Evolutionary conservation across 1,140 invertebrate genomes (phyloP).

Genomic region (Cryptotermes secundus): DNA sequence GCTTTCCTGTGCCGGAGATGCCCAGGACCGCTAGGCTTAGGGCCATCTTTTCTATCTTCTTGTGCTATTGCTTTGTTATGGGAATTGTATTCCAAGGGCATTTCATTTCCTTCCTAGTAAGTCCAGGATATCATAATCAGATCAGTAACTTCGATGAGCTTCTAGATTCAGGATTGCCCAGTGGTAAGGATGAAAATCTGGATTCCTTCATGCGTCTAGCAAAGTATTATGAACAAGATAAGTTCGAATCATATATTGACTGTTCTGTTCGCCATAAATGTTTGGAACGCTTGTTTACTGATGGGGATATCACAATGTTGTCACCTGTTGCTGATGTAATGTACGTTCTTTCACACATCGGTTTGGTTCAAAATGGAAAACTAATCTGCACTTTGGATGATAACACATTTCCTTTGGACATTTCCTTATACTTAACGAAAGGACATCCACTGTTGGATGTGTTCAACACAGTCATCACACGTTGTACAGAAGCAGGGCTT

Average conservation of each 20-base stretch:
- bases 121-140: background rate
- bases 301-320: background rate
- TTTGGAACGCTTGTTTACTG: background rate
- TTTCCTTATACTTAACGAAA: background rate
- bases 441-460: background rate
- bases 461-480: background rate
- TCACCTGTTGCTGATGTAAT: background rate
- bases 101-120: conserved; percentile 1
- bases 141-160: background rate
- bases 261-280: background rate
- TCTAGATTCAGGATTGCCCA: background rate
- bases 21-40: background rate
- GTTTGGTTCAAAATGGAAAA: background rate
- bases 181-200: background rate
- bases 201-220: background rate
- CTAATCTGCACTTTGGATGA: background rate
- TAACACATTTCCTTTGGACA: background rate
- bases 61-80: background rate
- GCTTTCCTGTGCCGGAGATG: background rate
- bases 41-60: background rate
- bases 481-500: background rate
- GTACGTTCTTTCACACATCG: background rate
- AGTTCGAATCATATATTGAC: background rate
- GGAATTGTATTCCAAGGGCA: background rate
- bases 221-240: background rate